A percentile compares a stretch with the other conserved stretches of the same genome.
phyloP scores from a whole-genome alignment of 2,113 vertebrate species.

The Ptilorrhoa leucosticta region DNA sequence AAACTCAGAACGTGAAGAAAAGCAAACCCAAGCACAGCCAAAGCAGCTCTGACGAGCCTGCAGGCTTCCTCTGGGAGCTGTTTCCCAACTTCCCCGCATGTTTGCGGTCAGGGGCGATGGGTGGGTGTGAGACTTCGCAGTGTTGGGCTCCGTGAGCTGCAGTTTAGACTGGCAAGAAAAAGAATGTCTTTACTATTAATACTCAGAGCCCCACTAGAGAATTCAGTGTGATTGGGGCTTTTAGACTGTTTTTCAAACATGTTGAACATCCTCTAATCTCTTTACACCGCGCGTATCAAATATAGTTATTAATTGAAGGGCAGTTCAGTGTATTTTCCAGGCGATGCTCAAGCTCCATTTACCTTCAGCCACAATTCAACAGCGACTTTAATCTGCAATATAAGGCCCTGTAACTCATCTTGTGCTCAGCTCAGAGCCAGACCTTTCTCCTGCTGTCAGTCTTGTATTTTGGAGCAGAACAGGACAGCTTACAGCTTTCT shows the following conservation, averaged over 20 bases:
- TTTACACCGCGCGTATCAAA: background rate
- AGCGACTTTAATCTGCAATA: background rate
- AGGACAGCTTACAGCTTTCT: background rate
- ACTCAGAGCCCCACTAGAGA: background rate
- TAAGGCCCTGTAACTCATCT: background rate
- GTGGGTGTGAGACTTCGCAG: background rate
- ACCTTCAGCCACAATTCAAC: background rate
- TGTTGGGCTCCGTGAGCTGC: background rate
- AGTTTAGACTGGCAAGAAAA: background rate
- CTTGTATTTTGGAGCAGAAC: background rate
- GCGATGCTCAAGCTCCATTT: background rate
- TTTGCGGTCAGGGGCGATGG: background rate
- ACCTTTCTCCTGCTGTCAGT: background rate
- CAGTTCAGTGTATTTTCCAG: background rate
- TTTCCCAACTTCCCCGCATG: background rate
- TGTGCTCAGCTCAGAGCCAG: background rate
- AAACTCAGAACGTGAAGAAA: accelerated
- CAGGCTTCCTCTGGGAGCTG: background rate
- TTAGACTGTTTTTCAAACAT: background rate
- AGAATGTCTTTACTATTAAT: background rate
- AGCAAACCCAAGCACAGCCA: background rate
- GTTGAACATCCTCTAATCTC: background rate
- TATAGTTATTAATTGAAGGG: background rate
- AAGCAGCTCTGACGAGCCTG: background rate
- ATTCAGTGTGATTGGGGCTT: background rate